These are phyloP conservation scores for Apoda limacodes DNA, from an alignment of 2,888 invertebrate species.

Conservation along the genomic window DNA sequence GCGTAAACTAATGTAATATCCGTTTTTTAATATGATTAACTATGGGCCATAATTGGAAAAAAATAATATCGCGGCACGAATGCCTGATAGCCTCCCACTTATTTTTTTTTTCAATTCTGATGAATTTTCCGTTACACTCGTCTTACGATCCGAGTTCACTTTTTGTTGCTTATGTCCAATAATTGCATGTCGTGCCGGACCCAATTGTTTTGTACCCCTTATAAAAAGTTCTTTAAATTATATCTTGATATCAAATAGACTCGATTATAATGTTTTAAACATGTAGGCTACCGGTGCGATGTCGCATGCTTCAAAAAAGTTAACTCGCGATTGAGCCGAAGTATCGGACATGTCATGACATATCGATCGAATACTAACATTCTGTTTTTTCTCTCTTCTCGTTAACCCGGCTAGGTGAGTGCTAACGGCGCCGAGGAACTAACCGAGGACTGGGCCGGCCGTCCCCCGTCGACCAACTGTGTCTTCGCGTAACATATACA, in stretches of 20 bases:
- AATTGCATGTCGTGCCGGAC: slow-evolving; percentile 50
- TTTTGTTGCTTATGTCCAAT: slow-evolving; percentile 56
- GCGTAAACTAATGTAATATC: slow-evolving; percentile 63
- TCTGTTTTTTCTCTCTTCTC: slow-evolving; percentile 78
- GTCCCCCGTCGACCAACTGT: slow-evolving; percentile 37
- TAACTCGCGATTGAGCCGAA: slow-evolving; percentile 46
- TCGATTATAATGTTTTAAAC: too few species aligned
- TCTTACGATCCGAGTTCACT: slow-evolving; percentile 55
- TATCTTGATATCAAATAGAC: too few species aligned
- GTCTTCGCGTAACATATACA: slow-evolving; percentile 61
- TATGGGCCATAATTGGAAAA: slow-evolving; percentile 41
- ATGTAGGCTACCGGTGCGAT: too few species aligned
- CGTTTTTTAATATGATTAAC: slow-evolving; percentile 58
- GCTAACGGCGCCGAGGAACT: slow-evolving; percentile 75
- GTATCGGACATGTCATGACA: slow-evolving; percentile 63
- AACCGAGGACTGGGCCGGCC: slow-evolving; percentile 56
- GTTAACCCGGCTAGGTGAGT: slow-evolving; percentile 84
- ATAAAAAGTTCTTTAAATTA: too few species aligned
- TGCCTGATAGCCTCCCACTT: slow-evolving; percentile 67
- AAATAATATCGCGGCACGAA: slow-evolving; percentile 60
- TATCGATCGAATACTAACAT: slow-evolving; percentile 75
- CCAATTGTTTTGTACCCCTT: too few species aligned
- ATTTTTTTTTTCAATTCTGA: slow-evolving; percentile 40
- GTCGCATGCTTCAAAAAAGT: too few species aligned
- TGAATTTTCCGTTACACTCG: slow-evolving; percentile 36